A percentile compares a stretch with the other conserved stretches of the same genome.
Evolutionary conservation across 2,113 vertebrate species (phyloP).

Genomic region (Anthoscopus minutus): DNA sequence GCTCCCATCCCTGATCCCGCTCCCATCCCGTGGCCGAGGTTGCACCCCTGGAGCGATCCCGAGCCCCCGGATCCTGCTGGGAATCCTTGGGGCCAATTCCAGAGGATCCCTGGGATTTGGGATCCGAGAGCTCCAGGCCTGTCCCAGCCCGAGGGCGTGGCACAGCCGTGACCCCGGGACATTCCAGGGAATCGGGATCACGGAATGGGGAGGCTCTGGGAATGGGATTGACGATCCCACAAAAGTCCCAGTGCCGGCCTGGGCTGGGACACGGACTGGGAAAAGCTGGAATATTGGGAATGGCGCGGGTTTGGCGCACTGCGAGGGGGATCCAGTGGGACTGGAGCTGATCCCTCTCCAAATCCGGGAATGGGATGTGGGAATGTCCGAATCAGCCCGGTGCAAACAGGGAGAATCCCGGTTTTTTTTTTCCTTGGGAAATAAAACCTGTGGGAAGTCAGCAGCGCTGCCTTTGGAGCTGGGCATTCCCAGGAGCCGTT

Average conservation of each 20-base stretch:
- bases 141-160: not conserved
- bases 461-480: fast-evolving
- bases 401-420: not conserved
- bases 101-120: not conserved
- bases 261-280: not conserved
- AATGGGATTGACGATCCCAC: not conserved
- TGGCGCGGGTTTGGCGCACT: fast-evolving
- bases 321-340: fast-evolving
- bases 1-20: not conserved
- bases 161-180: not conserved
- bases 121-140: not conserved
- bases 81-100: not conserved
- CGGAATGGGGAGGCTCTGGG: not conserved
- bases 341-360: not conserved
- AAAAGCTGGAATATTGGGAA: fast-evolving
- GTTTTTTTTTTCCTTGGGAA: not conserved
- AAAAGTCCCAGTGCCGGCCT: not conserved
- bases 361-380: fast-evolving
- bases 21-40: fast-evolving
- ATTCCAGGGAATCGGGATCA: not conserved
- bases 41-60: not conserved
- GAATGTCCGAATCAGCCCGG: not conserved
- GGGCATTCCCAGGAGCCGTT: not conserved
- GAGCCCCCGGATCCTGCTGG: not conserved
- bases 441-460: not conserved